Base-by-base conservation (phyloP, 2,888 invertebrate species). In the Melinopterus prodromus region DNA sequence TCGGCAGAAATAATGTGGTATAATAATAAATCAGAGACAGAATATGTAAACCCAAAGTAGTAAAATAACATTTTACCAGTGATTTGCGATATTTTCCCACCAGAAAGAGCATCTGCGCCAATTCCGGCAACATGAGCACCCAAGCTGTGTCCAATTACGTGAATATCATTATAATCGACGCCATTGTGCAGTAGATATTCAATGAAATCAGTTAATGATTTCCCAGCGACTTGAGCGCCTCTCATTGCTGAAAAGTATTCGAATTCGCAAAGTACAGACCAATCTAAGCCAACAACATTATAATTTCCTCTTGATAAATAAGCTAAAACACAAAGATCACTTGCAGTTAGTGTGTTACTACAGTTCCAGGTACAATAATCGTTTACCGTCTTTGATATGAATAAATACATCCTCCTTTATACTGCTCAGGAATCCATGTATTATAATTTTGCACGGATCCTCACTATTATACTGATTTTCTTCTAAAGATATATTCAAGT, bases 61-160 rank as follows among this genome's bases (percentile, higher is more conserved):
- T 15, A 38, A 71, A 12, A 38, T 69, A 74, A 15, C 16, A 80
- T 71, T 76, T 80, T 83, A 88, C 89, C 89, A 78, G 89, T 89
- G 77, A 89, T 88, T 80, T 89, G 85, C 12, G 83, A 86, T 71
- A 89, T 83, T 84, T 85, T 86, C 15, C 85, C 86, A 16, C 83
- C 85, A 81, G 84, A 83, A 0, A 85, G 74, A 36, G 82, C 84
- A 77, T 84, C 85, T 6, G 87, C 89, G 1, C 84, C 86, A 37
- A 88, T 86, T 53, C 87, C 89, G n/a, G 88, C 88, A 4, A 89
- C 89, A 81, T 89, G 89, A 5, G 89, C 89, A 3, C 89, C 89
- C 80, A 89, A 85, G 84, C 89, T 89, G 77, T 89, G 89, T 0
- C 89, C 89, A 76, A 89, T 86, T 4, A 89, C 75, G 81, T 89